phyloP scores from a whole-genome alignment of 2,888 invertebrate species.

The Dendrolimus houi region DNA sequence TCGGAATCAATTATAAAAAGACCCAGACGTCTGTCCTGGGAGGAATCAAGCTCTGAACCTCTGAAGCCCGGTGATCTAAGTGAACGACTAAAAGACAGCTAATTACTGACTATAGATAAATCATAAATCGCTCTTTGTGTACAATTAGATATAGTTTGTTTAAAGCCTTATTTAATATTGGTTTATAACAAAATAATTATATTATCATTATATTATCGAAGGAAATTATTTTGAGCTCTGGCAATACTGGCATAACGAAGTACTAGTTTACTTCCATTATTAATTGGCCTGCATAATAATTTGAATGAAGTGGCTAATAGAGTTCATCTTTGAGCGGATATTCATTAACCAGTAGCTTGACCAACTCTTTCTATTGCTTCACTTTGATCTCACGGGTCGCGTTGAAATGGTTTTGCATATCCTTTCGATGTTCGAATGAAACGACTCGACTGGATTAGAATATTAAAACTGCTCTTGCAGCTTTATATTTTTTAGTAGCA shows the following conservation, averaged over 20 bases:
- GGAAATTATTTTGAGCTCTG: not conserved
- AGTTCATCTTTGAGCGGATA: not conserved
- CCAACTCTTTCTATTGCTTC: not conserved
- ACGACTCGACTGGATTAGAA: not conserved
- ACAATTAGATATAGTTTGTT: no score
- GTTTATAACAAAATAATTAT: no score
- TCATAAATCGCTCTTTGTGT: no score
- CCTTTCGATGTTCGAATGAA: not conserved
- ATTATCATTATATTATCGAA: no score
- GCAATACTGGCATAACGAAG: not conserved
- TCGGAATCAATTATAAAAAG: no score
- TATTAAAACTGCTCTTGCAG: not conserved
- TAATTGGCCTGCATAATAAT: not conserved
- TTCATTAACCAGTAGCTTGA: not conserved
- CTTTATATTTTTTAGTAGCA: not conserved
- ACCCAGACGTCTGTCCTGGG: no score
- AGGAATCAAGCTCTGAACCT: no score
- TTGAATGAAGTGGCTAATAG: not conserved
- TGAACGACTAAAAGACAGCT: no score
- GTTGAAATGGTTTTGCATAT: not conserved
- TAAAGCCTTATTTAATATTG: no score
- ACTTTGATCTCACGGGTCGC: not conserved
- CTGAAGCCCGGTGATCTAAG: no score
- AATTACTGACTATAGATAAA: no score
- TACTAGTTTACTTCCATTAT: not conserved